Evolutionary conservation across 2,113 vertebrate genomes (phyloP).

Genomic region (Ornithorhynchus anatinus): DNA sequence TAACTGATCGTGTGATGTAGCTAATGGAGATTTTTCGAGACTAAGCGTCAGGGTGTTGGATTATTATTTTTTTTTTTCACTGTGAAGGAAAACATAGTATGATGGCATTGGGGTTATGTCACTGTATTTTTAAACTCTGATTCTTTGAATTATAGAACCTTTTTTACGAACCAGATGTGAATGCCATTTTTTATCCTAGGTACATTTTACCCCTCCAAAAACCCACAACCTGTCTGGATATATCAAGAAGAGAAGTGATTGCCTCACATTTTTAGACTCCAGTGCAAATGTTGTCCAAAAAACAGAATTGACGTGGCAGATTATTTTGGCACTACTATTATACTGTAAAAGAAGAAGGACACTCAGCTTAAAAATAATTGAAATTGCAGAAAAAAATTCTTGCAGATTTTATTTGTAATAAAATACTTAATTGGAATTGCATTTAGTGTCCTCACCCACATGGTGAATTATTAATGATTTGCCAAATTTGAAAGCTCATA

Average conservation of each 20-base stretch:
- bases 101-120: neutral
- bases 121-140: constrained; percentile 3
- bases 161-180: constrained; percentile 10
- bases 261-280: constrained; percentile 50
- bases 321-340: constrained; percentile 47
- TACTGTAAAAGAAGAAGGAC: constrained; percentile 52
- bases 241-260: constrained; percentile 55
- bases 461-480: neutral
- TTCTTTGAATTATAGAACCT: neutral
- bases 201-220: constrained; percentile 35
- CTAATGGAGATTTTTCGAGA: neutral
- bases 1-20: neutral
- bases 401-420: constrained; percentile 45
- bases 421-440: constrained; percentile 34
- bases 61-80: neutral
- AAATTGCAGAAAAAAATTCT: constrained; percentile 47
- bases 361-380: constrained; percentile 34
- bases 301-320: constrained; percentile 58
- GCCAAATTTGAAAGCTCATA: constrained; percentile 6
- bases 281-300: constrained; percentile 55
- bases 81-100: neutral
- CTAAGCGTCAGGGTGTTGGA: neutral
- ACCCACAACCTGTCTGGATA: constrained; percentile 20
- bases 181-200: constrained; percentile 42
- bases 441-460: constrained; percentile 6